phyloP scores from a whole-genome alignment of 2,888 invertebrate genomes.

The Baccha elongata region DNA sequence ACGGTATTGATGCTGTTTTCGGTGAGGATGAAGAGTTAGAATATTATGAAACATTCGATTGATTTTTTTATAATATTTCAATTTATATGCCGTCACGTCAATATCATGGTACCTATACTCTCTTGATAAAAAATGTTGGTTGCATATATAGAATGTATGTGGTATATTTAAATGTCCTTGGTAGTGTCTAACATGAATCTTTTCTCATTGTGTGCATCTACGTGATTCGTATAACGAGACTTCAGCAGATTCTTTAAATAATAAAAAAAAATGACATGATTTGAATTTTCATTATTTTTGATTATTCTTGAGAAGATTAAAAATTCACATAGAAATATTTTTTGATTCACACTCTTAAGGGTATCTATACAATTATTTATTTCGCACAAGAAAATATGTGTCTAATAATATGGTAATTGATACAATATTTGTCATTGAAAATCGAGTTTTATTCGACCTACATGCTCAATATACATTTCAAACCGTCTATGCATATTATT shows the following conservation, averaged over 20 bases:
- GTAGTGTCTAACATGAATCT: conserved; percentile 26
- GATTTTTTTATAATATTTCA: conserved; percentile 74
- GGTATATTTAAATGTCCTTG: conserved; percentile 9
- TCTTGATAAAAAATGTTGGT: conserved; percentile 20
- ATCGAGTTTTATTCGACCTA: too few relatives aligned
- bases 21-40: background rate
- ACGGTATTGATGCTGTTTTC: conserved; percentile 32
- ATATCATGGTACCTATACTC: conserved; percentile 50
- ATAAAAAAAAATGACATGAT: conserved; percentile 24
- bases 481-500: too few relatives aligned
- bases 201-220: conserved; percentile 23
- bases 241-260: conserved; percentile 17
- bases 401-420: too few relatives aligned
- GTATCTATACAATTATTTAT: too few relatives aligned
- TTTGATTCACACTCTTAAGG: too few relatives aligned
- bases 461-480: too few relatives aligned
- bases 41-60: conserved; percentile 65
- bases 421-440: too few relatives aligned
- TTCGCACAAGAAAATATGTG: too few relatives aligned
- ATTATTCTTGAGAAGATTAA: background rate
- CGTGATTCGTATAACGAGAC: conserved; percentile 20
- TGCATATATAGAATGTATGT: background rate
- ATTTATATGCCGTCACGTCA: conserved; percentile 72
- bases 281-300: background rate
- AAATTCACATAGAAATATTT: too few relatives aligned